Evolutionary conservation across 2,113 vertebrate species (phyloP), one percentile per base, ranked within the genome.

Genomic region (Jacana jacana): DNA sequence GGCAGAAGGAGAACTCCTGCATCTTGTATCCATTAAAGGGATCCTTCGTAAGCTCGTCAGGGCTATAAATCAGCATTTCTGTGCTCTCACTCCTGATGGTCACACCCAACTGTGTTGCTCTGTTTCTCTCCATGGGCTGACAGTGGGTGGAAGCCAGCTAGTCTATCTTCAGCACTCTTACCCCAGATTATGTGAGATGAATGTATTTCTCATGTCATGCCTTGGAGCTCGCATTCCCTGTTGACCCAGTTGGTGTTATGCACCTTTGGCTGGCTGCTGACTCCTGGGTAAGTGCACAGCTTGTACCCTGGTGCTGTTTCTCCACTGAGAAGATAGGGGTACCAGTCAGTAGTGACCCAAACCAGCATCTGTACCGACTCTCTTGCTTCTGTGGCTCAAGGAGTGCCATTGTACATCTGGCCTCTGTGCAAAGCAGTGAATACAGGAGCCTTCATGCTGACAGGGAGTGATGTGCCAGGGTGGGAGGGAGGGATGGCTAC

Each of bases 51-150:
- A 87, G 40, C 73, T 92, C 94, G 77, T 86, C 96, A 94, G 96
- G 93, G 86, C 93, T 97, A 83, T 91, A 95, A 94, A 92, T 94
- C 91, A 77, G 91, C 92, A 93, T 87, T 96, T 96, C 91, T 93
- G 7, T 97, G 63, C 96, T 94, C 95, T 94, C 93, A 80, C 95
- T 96, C 83, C 86, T 91, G 96, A 96, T 97, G 92, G 96, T 96
- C 96, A 97, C 96, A 95, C 96, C 96, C 96, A 94, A 95, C 96
- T 96, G 96, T 96, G 92, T 97, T 97, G 96, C 96, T 97, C 57
- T 97, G 96, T 97, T 96, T 97, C 93, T 97, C 96, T 97, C 96
- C 96, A 96, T 97, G 96, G 93, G 96, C 96, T 96, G 96, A 97
- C 96, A 97, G 96, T 97, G 96, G 96, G 96, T 97, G 95, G 96